Base-by-base conservation (phyloP, 1,140 invertebrate species). In the Drosophila yakuba region DNA sequence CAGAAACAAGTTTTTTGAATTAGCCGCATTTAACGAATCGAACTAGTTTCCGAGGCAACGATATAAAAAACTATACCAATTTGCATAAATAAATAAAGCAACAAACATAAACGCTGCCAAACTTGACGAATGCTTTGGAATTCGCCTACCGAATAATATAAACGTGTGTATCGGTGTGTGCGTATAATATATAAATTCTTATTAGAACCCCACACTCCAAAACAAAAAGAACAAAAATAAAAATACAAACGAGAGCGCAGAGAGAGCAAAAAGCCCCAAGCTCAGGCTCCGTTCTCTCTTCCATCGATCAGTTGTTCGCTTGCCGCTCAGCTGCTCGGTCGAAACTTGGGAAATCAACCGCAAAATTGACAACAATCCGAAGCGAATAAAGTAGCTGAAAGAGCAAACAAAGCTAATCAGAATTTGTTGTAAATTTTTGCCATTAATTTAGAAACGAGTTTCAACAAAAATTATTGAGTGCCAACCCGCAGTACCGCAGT, bases 391-490 rank as follows among this genome's bases (percentile, higher is more conserved):
- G 4, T 11, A n/a, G 20, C 35, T 12, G n/a, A 48, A 47, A 64
- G 25, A 36, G 32, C 56, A 45, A 44, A 28, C n/a, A 74, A 51
- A 83, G 62, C 60, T 71, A 59, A 54, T 43, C 11, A 32, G 36
- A 68, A 79, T 69, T 88, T 88, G 83, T 80, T 88, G 83, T 88
- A 88, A 88, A 88, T 88, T 88, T 88, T 88, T 88, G 83, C 84
- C 66, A 73, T 67, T 54, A 80, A 67, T 69, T 74, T 48, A 66
- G 55, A 58, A 59, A 58, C 56, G 54, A 71, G 63, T 67, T 61
- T 55, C 61, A 41, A 38, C 14, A 48, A 67, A 57, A 47, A 14
- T 50, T 51, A 72, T 67, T 60, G 56, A 64, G 80, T 82, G 80
- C 69, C 80, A 78, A 57, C 12, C 39, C 50, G 61, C 17, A 59